These are phyloP conservation scores for Polydrusus cervinus DNA, from an alignment of 2,888 invertebrate genomes.

Conservation along the genomic window DNA sequence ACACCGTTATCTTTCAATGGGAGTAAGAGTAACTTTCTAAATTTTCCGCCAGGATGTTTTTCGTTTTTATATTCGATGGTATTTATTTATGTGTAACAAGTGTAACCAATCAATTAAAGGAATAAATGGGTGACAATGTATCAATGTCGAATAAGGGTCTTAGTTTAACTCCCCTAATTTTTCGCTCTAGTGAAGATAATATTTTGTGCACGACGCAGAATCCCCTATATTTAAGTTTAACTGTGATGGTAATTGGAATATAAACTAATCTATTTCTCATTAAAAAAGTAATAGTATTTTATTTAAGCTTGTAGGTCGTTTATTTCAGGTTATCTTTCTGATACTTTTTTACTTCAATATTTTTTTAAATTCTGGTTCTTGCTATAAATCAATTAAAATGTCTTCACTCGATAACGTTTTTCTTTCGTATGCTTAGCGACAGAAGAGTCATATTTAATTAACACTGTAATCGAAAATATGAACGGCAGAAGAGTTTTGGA, in stretches of 20 bases:
- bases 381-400: too few species aligned
- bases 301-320: background rate
- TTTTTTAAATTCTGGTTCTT: too few species aligned
- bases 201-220: constrained; percentile 43
- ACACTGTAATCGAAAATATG: too few species aligned
- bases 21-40: too few species aligned
- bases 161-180: constrained; percentile 53
- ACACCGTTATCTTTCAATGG: too few species aligned
- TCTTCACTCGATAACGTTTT: too few species aligned
- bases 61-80: background rate
- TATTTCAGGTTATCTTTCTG: too few species aligned
- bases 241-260: constrained; percentile 47
- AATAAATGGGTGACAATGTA: constrained; percentile 50
- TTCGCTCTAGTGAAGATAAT: constrained; percentile 53
- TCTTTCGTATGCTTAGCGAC: too few species aligned
- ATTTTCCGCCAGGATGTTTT: too few species aligned
- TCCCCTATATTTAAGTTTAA: constrained; percentile 44
- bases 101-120: constrained; percentile 53
- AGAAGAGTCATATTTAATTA: too few species aligned
- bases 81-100: constrained; percentile 48
- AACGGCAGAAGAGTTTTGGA: too few species aligned
- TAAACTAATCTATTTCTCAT: constrained; percentile 23
- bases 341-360: too few species aligned
- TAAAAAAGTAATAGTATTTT: background rate
- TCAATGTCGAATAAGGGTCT: constrained; percentile 53